phyloP scores from a whole-genome alignment of 2,888 invertebrate species.

The Acronicta leporina region DNA sequence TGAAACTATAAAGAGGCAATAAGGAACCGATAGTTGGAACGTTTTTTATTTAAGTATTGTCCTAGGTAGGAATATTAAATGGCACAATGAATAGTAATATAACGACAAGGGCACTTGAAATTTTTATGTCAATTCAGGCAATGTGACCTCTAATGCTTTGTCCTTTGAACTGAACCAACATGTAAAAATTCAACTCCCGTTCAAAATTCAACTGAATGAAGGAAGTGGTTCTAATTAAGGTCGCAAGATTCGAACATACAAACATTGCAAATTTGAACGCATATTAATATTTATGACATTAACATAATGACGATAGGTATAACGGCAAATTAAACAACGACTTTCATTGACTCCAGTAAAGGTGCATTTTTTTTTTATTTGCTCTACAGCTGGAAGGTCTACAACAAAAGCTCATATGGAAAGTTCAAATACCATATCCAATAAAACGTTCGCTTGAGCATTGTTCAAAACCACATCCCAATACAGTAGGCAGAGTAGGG shows the following conservation, averaged over 20 bases:
- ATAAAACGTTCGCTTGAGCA: conserved; percentile 42
- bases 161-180: no score
- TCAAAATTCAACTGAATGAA: no score
- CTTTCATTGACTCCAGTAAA: neutral
- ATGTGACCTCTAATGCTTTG: no score
- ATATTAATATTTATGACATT: conserved; percentile 26
- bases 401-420: conserved; percentile 11
- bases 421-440: conserved; percentile 42
- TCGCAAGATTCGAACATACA: no score
- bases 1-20: conserved; percentile 53
- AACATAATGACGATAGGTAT: conserved; percentile 1
- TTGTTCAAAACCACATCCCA: conserved; percentile 63
- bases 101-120: conserved; percentile 20
- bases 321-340: conserved; percentile 1
- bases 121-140: no score
- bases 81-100: conserved; percentile 19
- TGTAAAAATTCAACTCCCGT: no score
- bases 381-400: neutral
- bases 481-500: conserved; percentile 63
- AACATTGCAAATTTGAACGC: conserved; percentile 9
- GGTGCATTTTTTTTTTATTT: neutral
- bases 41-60: conserved; percentile 26
- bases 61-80: conserved; percentile 25
- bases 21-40: conserved; percentile 46
- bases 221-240: no score